Evolutionary conservation across 2,113 vertebrate genomes (phyloP), one percentile per base, ranked within the genome.

Genomic region (Pituophis catenifer): DNA sequence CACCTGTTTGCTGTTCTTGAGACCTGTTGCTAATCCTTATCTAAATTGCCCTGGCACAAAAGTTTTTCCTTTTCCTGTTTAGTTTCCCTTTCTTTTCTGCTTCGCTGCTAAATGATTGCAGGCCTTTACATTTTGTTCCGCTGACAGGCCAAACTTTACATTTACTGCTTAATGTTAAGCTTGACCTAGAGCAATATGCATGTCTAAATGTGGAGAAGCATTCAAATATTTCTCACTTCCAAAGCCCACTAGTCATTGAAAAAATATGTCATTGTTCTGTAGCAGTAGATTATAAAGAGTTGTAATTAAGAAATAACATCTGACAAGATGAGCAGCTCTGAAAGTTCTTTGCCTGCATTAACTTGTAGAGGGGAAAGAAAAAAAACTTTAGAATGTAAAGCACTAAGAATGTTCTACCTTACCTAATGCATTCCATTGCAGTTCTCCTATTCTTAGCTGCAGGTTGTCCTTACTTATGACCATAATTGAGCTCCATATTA

Each of bases 241-340:
- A 95, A 94, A 93, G 38, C 33, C 48, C 48, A 38, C 38, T 70
- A 19, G 86, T 93, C 91, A 33, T 93, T 21, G 1, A 5, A 89
- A 91, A 88, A 86, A 86, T 17, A 44, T 92, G 89, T 94, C 92
- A 95, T n/a, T 15, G 0, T 23, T 94, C 70, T 44, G 94, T 86
- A 59, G 54, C 10, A 91, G 58, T 65, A 29, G 89, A 55, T 75
- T 93, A 50, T 21, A 95, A 92, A 94, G 7, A 44, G 94, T 86
- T 75, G 57, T 93, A 90, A 92, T 93, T 95, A 95, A 94, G 88
- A n/a, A 44, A 1, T 12, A 11, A 62, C 0, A 54, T 7, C 0
- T 93, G 93, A 88, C 90, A 94, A 89, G 3, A 87, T 29, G 12
- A 58, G 26, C 19, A 50, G 90, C 95, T 85, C 75, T 93, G 65